Evolutionary conservation across 1,140 invertebrate genomes (phyloP), one percentile per base, ranked within the genome.

Genomic region (Drosophila lacteicornis): DNA sequence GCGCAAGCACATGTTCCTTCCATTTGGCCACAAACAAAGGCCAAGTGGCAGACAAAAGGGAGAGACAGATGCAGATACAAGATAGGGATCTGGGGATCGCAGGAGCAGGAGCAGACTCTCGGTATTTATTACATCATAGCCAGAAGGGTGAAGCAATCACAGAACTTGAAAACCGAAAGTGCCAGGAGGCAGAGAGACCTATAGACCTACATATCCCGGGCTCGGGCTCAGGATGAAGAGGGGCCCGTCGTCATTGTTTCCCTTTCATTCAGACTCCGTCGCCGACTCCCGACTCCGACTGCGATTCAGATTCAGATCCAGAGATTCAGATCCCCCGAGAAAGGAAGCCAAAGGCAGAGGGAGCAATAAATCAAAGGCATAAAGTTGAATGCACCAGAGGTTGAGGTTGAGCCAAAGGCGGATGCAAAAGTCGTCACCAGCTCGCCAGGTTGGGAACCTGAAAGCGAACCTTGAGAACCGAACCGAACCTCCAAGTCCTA

Each of bases 281-380:
- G 40, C 5, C 9, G 13, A 56, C 11, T 62, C 9, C 70, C 5
- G 36, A 74, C 9, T 45, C 9, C 2, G 45, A 74, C 9, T 45
- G 9, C 2, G 45, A 67, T 33, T 65, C 36, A 12, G 47, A 61
- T 46, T 56, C 67, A 45, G 73, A 58, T 73, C 22, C 69, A 25
- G 53, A 40, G 33, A 61, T 46, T 56, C 67, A 51, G 74, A 58
- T 73, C 38, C 69, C 75, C 75, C 75, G 69, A 56, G 57, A 68
- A 43, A 75, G 75, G 51, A 60, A 75, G 76, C 47, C 70, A 63
- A 42, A 33, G 59, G 62, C 68, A 67, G 65, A 67, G 65, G 62
- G 73, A 86, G 73, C 83, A 87, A 84, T 84, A 91, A 91, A 91
- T 91, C 88, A 91, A 91, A 91, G 80, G 75, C 62, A 77, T 84